A percentile compares a stretch with the other conserved stretches of the same genome.
Conservation (phyloP, 2,113 vertebrate species). For the Dicrurus megarhynchus region DNA sequence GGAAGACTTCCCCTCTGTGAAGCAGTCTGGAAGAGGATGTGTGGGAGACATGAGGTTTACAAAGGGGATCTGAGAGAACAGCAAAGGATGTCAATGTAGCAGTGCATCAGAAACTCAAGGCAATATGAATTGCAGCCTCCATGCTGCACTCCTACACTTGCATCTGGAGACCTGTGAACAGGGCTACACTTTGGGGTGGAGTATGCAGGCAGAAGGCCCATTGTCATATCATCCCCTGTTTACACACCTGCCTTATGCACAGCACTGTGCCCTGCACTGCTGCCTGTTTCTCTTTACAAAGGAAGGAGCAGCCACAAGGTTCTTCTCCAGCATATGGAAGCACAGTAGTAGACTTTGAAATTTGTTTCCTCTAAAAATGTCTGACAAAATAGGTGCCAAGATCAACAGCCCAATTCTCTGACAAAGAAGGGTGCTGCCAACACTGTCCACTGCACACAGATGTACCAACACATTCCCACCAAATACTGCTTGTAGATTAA, state of each 20-base stretch:
- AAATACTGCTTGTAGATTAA: neutral
- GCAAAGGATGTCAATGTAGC: rapidly evolving
- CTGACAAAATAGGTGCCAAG: neutral
- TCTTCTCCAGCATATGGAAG: neutral
- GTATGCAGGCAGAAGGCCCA: neutral
- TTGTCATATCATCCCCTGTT: neutral
- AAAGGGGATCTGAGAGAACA: neutral
- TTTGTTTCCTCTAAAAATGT: neutral
- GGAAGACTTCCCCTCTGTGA: neutral
- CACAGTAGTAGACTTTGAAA: neutral
- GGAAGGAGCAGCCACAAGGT: neutral
- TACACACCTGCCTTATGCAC: no score
- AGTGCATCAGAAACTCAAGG: neutral
- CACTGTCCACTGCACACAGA: neutral
- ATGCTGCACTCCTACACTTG: neutral
- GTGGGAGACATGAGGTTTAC: neutral
- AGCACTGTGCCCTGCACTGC: neutral
- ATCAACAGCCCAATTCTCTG: neutral
- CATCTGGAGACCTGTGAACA: neutral
- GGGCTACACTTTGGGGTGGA: no score
- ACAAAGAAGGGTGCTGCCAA: neutral
- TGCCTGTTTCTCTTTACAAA: neutral
- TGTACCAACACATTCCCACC: neutral
- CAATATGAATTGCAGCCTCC: neutral
- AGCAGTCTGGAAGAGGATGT: neutral